A percentile compares a stretch with the other conserved stretches of the same genome.
phyloP scores from a whole-genome alignment of 2,797 vertebrate species.

The Carcharodon carcharias region DNA sequence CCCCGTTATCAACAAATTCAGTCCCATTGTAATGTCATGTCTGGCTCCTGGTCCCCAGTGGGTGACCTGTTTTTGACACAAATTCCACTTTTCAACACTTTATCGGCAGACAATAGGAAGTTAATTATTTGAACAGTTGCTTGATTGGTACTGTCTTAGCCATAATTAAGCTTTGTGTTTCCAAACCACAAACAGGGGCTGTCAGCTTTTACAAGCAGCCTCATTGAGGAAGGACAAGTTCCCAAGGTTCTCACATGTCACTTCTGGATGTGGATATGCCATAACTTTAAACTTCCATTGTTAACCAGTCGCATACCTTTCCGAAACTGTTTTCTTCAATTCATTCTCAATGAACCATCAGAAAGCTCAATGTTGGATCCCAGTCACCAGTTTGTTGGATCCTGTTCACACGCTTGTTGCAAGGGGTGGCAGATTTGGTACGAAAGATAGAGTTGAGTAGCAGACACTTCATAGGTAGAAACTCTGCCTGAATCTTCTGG shows the following conservation, averaged over 20 bases:
- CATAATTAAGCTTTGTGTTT: conserved; percentile 45
- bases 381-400: too few species aligned
- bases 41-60: neutral
- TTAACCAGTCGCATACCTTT: neutral
- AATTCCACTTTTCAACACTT: neutral
- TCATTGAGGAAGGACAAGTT: conserved; percentile 41
- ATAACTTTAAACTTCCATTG: neutral
- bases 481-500: too few species aligned
- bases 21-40: neutral
- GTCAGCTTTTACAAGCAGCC: conserved; percentile 38
- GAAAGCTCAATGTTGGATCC: neutral
- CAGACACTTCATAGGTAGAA: too few species aligned
- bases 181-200: conserved; percentile 48
- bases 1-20: neutral
- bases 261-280: conserved; percentile 43
- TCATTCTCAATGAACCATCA: neutral
- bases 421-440: too few species aligned
- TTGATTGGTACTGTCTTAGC: neutral
- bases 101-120: neutral
- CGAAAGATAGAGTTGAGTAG: too few species aligned
- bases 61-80: neutral
- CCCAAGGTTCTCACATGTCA: conserved; percentile 45
- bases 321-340: neutral
- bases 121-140: conserved; percentile 1
- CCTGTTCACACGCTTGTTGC: too few species aligned